Percentiles rank a stretch among this genome's conserved stretches.
Conservation (phyloP, 2,888 invertebrate genomes). For the Leptopilina drosophilae region DNA sequence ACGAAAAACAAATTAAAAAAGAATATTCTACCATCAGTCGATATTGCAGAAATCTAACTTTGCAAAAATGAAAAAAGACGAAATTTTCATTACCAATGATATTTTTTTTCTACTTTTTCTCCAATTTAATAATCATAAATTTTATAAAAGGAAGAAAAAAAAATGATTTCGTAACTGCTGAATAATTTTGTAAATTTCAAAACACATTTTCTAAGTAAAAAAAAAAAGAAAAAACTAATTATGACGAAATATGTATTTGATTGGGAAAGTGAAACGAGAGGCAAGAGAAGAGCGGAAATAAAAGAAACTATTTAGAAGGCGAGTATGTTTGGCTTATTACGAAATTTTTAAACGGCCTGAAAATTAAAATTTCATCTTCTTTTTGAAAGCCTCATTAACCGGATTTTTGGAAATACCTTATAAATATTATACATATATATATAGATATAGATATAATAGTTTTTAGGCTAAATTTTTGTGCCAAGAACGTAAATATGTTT, state of each 20-base stretch:
- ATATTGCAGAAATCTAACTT: too few relatives aligned
- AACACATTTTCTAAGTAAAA: background rate
- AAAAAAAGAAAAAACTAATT: background rate
- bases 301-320: background rate
- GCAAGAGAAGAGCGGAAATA: conserved; percentile 31
- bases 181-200: too few relatives aligned
- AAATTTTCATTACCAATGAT: too few relatives aligned
- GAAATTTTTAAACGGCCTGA: conserved; percentile 22
- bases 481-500: conserved; percentile 60
- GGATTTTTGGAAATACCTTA: conserved; percentile 34
- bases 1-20: too few relatives aligned
- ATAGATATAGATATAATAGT: too few relatives aligned
- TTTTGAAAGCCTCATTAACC: conserved; percentile 1
- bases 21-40: background rate
- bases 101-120: too few relatives aligned
- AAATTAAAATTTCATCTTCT: conserved; percentile 13
- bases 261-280: conserved; percentile 37
- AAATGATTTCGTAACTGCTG: too few relatives aligned
- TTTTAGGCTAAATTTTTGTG: conserved; percentile 60
- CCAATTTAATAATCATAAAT: too few relatives aligned
- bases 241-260: conserved; percentile 20
- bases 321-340: background rate
- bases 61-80: too few relatives aligned
- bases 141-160: too few relatives aligned
- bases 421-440: too few relatives aligned